Evolutionary conservation across 1,140 invertebrate genomes (phyloP), one percentile per base, ranked within the genome.

Genomic region (Adoxophyes honmai): DNA sequence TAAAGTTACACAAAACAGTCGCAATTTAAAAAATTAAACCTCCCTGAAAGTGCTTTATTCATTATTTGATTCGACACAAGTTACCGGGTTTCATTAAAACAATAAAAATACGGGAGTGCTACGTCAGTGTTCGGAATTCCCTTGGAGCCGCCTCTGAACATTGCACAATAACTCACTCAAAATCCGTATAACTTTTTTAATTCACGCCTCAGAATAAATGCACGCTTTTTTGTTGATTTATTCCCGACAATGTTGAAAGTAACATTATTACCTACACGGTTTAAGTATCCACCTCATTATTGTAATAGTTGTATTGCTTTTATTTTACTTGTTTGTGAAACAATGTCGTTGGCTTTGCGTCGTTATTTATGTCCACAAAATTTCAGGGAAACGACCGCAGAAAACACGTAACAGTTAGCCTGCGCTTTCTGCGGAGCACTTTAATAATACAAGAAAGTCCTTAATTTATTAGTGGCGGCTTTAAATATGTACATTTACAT

Each of bases 131-230:
- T 33, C 54, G 2, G 13, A 51, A 36, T 57, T 60, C 52, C 58
- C 52, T 34, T 13, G 58, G 4, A 44, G 42, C 21, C 34, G 44
- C 38, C 38, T 33, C 13, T 54, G 52, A 75, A 71, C 70, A 77
- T 70, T 78, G 73, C 71, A 77, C 73, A 83, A 83, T 86, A 86
- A 86, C 78, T 86, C 83, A 85, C 75, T 75, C 70, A 67, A 78
- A 83, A 81, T 80, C 79, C 71, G 75, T 70, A 59, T 69, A 86
- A 86, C 81, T 86, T 86, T 86, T 84, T 86, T 86, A 86, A 86
- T 86, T 85, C 81, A 66, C 73, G 71, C 70, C 59, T 71, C 73
- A 70, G 71, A 78, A 78, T 84, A 78, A 81, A 80, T 79, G 75
- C 74, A 78, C 60, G 75, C 66, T 77, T 78, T 65, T 60, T 34